These are phyloP conservation scores for Ormyrus nitidulus DNA, from an alignment of 2,888 invertebrate species.

Conservation along the genomic window DNA sequence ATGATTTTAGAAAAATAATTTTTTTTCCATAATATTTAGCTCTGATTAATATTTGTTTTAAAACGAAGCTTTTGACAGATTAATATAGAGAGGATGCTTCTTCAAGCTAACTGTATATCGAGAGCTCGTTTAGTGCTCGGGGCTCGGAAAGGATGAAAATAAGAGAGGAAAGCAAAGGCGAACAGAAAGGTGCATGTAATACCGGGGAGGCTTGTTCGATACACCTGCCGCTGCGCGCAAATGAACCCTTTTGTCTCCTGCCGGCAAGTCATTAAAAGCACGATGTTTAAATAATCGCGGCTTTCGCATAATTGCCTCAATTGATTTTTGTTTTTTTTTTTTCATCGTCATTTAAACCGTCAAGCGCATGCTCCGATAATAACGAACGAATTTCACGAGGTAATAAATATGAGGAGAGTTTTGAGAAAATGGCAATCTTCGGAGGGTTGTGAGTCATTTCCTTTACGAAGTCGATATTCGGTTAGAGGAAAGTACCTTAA, in stretches of 20 bases:
- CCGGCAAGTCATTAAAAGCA: slow-evolving; percentile 65
- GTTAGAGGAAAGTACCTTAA: slow-evolving; percentile 32
- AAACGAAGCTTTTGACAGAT: no score
- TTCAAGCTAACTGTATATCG: no score
- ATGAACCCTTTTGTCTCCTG: slow-evolving; percentile 67
- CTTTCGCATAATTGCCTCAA: no score
- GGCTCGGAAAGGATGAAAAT: slow-evolving; percentile 11
- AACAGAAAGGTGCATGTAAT: slow-evolving; percentile 17
- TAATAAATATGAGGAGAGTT: no score
- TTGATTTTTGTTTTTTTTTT: no score
- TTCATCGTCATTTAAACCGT: no score
- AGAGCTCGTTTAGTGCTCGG: slow-evolving; percentile 28
- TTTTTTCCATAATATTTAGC: no score
- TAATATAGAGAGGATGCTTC: no score
- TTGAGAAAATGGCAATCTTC: not conserved
- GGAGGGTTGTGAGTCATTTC: not conserved
- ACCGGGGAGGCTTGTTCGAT: slow-evolving; percentile 36
- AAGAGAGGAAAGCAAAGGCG: slow-evolving; percentile 11
- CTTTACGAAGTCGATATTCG: slow-evolving; percentile 25
- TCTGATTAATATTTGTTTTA: no score
- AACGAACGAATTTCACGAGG: no score
- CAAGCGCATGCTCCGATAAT: no score
- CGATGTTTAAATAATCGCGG: slow-evolving; percentile 5
- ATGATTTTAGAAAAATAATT: no score
- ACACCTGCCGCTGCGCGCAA: slow-evolving; percentile 65